Conservation (phyloP, 2,888 invertebrate genomes). For the Aphodius sticticus region DNA sequence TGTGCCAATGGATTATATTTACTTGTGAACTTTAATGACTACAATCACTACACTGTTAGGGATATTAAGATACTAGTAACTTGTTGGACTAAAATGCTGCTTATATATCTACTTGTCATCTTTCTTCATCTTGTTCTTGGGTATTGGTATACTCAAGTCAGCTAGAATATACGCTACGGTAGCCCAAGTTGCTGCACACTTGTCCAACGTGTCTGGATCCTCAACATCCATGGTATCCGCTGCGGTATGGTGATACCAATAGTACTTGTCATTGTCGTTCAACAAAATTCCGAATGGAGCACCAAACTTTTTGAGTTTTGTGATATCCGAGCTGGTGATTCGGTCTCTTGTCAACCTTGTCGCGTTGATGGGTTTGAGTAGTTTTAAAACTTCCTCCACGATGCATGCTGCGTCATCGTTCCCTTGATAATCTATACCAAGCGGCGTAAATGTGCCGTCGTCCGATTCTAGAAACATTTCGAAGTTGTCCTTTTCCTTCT, state of each 20-base stretch:
- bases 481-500: constrained; percentile 67
- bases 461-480: constrained; percentile 86
- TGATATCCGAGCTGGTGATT: constrained; percentile 75
- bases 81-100: too few species aligned
- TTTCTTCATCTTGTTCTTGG: constrained; percentile 55
- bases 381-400: constrained; percentile 71
- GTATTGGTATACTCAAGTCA: constrained; percentile 74
- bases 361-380: constrained; percentile 74
- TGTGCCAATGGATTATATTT: not conserved
- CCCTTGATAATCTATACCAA: constrained; percentile 74
- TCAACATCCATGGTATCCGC: constrained; percentile 83
- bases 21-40: too few species aligned
- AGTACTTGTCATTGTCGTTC: constrained; percentile 75
- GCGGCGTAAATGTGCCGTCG: constrained; percentile 80
- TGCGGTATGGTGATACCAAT: constrained; percentile 79
- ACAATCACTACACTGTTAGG: too few species aligned
- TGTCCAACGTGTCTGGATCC: constrained; percentile 73
- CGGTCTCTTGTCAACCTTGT: constrained; percentile 64
- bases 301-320: constrained; percentile 67
- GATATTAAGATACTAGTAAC: too few species aligned
- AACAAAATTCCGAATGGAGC: constrained; percentile 76
- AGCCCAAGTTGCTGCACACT: constrained; percentile 80
- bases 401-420: constrained; percentile 70
- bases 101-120: too few species aligned
- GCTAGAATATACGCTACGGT: constrained; percentile 81